A percentile compares a stretch with the other conserved stretches of the same genome.
These are phyloP conservation scores for Phylloscopus trochilus DNA, from an alignment of 2,113 vertebrate genomes.

Conservation along the genomic window DNA sequence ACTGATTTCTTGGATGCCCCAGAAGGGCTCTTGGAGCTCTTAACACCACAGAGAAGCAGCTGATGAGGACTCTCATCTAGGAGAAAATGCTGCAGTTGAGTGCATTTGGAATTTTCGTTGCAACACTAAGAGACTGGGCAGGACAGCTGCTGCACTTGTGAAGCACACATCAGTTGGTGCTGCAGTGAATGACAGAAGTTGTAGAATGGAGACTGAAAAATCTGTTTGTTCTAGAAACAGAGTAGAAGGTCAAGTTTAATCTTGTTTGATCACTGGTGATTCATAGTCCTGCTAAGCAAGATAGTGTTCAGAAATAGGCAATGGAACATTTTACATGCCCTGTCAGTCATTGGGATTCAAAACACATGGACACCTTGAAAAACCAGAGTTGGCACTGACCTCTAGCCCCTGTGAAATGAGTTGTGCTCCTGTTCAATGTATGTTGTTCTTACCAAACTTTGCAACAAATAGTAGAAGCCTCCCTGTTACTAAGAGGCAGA, in stretches of 20 bases:
- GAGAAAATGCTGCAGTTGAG: not conserved
- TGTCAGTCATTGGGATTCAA: not conserved
- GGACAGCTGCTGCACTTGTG: not conserved
- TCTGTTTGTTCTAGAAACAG: not conserved
- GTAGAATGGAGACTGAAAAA: not conserved
- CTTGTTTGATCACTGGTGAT: not conserved
- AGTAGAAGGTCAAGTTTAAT: not conserved
- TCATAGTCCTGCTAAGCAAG: not conserved
- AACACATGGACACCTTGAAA: not conserved
- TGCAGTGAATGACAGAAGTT: not conserved
- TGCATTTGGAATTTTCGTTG: not conserved
- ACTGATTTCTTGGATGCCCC: not conserved
- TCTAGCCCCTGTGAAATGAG: not conserved
- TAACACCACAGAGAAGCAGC: not conserved
- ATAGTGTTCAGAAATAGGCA: not conserved
- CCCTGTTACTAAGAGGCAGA: not conserved
- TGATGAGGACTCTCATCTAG: not conserved
- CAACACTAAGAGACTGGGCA: not conserved
- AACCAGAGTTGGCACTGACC: rapidly evolving
- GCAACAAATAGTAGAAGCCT: not conserved
- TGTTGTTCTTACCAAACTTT: not conserved
- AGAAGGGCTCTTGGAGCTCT: not conserved
- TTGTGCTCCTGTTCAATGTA: not conserved
- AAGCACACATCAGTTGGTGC: not conserved
- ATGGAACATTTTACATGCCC: not conserved